phyloP scores from a whole-genome alignment of 2,797 vertebrate genomes.

The Danio aesculapii region DNA sequence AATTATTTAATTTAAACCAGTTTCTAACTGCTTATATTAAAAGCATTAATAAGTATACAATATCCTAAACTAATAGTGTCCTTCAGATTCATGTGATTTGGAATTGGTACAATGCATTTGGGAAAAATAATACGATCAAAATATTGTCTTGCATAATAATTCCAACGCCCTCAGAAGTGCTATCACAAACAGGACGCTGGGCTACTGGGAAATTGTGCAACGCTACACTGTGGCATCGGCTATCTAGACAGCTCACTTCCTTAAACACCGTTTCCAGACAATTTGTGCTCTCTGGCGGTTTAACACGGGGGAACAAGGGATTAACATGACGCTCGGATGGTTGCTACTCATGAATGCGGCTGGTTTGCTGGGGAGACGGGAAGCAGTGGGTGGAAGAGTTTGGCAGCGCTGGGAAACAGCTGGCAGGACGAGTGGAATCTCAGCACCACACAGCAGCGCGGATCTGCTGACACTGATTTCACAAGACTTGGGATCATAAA shows the following conservation, averaged over 20 bases:
- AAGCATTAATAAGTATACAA: too few species aligned
- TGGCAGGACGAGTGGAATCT: conserved; percentile 54
- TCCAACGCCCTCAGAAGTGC: neutral
- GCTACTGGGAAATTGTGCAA: conserved; percentile 24
- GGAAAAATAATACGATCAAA: too few species aligned
- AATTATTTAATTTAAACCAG: too few species aligned
- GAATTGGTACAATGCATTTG: too few species aligned
- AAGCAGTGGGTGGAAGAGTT: conserved; percentile 67
- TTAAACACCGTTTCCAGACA: conserved; percentile 55
- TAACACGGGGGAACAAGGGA: conserved; percentile 45
- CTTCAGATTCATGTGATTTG: too few species aligned
- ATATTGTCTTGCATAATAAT: neutral
- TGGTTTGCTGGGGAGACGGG: conserved; percentile 67
- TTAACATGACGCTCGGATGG: conserved; percentile 50
- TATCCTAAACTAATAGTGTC: too few species aligned
- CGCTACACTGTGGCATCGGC: conserved; percentile 38
- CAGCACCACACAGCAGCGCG: conserved; percentile 33
- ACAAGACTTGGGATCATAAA: conserved; percentile 25
- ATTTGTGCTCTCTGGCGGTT: conserved; percentile 56
- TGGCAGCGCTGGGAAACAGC: conserved; percentile 67
- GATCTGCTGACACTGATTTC: conserved; percentile 38
- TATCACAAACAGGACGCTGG: neutral
- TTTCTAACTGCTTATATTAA: too few species aligned
- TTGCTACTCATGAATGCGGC: conserved; percentile 49
- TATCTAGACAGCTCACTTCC: conserved; percentile 51